Conservation (phyloP, 2,888 invertebrate genomes). For the Agonopterix heracliana region DNA sequence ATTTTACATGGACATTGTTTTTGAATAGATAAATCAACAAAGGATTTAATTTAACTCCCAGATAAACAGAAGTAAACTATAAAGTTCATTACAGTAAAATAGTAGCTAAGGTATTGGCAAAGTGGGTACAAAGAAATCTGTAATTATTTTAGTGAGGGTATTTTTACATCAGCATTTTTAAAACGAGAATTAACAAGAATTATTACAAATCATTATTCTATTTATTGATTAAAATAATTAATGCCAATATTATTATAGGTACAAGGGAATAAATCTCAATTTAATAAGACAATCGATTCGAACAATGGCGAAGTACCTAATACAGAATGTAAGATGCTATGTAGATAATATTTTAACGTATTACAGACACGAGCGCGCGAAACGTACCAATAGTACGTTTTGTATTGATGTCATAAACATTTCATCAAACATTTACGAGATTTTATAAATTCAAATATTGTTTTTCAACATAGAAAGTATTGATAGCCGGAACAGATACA, state of each 20-base stretch:
- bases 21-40: neutral
- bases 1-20: conserved; percentile 1
- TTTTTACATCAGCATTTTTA: neutral
- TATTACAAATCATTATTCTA: conserved; percentile 1
- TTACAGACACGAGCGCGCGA: too few species aligned
- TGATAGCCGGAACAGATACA: too few species aligned
- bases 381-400: too few species aligned
- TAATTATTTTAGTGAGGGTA: neutral
- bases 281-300: neutral
- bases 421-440: too few species aligned
- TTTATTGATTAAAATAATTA: neutral
- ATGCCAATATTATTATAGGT: neutral
- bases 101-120: neutral
- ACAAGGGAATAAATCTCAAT: neutral
- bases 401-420: too few species aligned
- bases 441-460: too few species aligned
- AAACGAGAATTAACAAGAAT: neutral
- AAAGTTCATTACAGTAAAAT: too few species aligned
- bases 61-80: neutral
- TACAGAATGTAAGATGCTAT: too few species aligned
- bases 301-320: too few species aligned
- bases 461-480: too few species aligned
- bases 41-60: neutral
- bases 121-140: conserved; percentile 8
- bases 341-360: too few species aligned